phyloP scores from a whole-genome alignment of 2,113 vertebrate genomes.

The Anseranas semipalmata region DNA sequence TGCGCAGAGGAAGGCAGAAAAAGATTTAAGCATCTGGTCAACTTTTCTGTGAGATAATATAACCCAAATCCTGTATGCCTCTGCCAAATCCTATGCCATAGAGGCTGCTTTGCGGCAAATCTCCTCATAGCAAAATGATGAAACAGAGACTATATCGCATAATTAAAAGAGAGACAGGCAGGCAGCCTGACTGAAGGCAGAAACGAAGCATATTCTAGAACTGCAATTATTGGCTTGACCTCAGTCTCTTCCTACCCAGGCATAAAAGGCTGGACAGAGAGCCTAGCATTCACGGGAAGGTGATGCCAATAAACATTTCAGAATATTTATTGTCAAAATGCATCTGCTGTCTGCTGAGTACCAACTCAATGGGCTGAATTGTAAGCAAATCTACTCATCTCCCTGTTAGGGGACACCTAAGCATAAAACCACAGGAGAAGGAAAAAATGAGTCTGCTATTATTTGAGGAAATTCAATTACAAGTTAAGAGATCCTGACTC shows the following conservation, averaged over 20 bases:
- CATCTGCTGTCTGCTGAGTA: neutral
- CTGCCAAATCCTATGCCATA: neutral
- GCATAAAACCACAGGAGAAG: neutral
- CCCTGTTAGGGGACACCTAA: neutral
- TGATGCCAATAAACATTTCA: conserved; percentile 1
- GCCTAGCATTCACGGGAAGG: neutral
- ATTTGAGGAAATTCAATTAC: neutral
- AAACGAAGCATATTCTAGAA: neutral
- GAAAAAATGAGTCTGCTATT: neutral
- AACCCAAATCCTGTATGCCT: neutral
- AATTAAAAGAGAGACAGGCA: neutral
- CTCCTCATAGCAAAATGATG: neutral
- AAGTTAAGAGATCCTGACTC: neutral
- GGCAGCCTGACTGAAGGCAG: neutral
- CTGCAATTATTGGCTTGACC: neutral
- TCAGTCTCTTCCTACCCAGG: neutral
- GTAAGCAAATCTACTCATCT: neutral
- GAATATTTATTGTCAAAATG: neutral
- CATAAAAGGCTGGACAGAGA: neutral
- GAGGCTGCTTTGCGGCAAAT: conserved; percentile 13
- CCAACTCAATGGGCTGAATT: neutral
- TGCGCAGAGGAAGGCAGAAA: neutral
- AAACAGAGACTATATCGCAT: neutral
- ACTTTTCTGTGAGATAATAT: neutral
- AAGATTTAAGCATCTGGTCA: neutral